Base-by-base conservation (phyloP, 2,888 invertebrate species). In the Agriopis aurantiaria region DNA sequence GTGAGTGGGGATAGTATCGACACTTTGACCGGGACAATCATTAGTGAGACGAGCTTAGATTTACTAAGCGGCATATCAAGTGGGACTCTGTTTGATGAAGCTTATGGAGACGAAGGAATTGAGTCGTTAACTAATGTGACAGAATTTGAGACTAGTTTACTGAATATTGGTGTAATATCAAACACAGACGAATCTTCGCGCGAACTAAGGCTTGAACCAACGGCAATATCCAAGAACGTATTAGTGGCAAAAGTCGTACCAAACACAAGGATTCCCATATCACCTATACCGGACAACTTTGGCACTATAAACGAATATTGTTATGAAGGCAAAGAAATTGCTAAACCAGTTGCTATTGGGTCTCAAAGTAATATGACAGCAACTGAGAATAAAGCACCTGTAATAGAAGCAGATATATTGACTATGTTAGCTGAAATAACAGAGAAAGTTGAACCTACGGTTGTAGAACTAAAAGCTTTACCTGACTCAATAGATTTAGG, bases 241-340 rank as follows among this genome's bases (percentile, higher is more conserved):
- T 4, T 57, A 46, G 33, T 41, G 9, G 49, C 70, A 10, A 69
- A 41, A 46, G 55, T 45, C 4, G 71, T 74, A 40, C 68, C 75
- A 8, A 75, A 75, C 40, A 60, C 74, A 1, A 71, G 72, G 48
- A 72, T 74, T 51, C 73, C 74, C 8, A 72, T 73, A 67, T 75
- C 74, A 8, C 73, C 74, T 4, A 70, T 70, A 48, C 73, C 75
- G 23, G 71, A 67, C 6, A 66, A 68, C 41, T 65, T 51, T 56
- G 61, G 41, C n/a, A 46, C 55, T 5, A n/a, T 46, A 14, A n/a
- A 58, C 0, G 49, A 65, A n/a, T 4, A 58, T 10, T 40, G 14
- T 51, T 46, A 49, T 55, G 43, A 48, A 52, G 49, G 57, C 17
- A 59, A 41, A 67, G 55, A 51, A 60, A 55, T 67, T 17, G 40